phyloP scores from a whole-genome alignment of 2,113 vertebrate species.

The Terrapene triunguis region DNA sequence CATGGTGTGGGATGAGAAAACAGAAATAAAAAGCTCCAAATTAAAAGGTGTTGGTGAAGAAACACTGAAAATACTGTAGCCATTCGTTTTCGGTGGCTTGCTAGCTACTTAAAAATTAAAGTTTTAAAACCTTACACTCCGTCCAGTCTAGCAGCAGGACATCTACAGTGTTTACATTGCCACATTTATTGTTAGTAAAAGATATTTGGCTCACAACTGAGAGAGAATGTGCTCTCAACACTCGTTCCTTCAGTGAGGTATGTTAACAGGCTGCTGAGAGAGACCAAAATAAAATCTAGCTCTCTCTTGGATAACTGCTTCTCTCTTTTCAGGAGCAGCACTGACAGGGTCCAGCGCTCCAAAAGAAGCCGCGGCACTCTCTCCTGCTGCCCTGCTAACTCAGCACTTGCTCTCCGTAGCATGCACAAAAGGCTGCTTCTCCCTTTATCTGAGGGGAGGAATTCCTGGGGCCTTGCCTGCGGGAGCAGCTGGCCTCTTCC shows the following conservation, averaged over 20 bases:
- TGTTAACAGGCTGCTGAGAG: conserved; percentile 3
- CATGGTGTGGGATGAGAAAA: background rate
- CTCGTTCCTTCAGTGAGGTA: background rate
- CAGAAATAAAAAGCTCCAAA: background rate
- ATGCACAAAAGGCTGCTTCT: background rate
- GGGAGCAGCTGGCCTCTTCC: background rate
- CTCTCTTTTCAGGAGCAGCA: background rate
- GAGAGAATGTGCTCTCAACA: background rate
- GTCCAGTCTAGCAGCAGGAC: background rate
- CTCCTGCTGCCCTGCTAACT: background rate
- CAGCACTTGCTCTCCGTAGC: background rate
- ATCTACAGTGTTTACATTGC: background rate
- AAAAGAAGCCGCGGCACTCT: background rate
- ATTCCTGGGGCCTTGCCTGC: background rate
- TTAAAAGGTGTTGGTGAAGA: background rate
- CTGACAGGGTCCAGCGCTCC: background rate
- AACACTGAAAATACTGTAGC: background rate
- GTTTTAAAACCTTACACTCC: background rate
- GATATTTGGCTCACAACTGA: background rate
- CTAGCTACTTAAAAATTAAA: background rate
- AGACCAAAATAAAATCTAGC: background rate
- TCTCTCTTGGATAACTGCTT: background rate
- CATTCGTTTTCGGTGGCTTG: background rate
- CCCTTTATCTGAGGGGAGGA: background rate
- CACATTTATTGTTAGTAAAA: background rate